Base-by-base conservation (phyloP, 2,113 vertebrate genomes). In the Brachypodius melanocephalos region DNA sequence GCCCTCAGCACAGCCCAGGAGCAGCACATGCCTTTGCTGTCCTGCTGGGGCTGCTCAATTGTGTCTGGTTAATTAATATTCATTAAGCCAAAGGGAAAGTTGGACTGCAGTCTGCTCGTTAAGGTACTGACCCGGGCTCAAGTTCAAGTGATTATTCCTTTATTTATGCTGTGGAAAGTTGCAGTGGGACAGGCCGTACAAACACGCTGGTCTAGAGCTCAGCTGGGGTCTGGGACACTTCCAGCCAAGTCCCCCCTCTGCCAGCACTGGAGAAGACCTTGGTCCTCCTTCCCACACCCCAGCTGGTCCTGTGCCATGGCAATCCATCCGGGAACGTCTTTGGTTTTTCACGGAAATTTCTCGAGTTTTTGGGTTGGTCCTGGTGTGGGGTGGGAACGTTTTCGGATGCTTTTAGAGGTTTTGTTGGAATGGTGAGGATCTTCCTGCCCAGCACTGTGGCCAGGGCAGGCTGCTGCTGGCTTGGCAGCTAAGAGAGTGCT, bases 41-140 rank as follows among this genome's bases (percentile, higher is more conserved):
- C 79, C 74, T 74, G 17, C 73, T 92, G 90, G 88, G 91, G 75
- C 79, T 67, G 67, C 92, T 95, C 88, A 80, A 14, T 88, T 95
- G 76, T 94, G 85, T 88, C 29, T 21, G 48, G 34, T 62, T 92
- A 93, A 97, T 97, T 97, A 96, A 93, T 96, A 93, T 77, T 90
- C 92, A 96, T 95, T 96, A 95, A 95, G 55, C 18, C 8, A 5
- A 97, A 93, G 88, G 75, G 85, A 95, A 95, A 97, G 90, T 71
- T 97, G 96, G 92, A 88, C 12, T 66, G 29, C 59, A 54, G 58
- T 86, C 51, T 92, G 90, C 92, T 96, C 14, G 3, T 94, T 94
- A 96, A 96, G 95, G 94, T 96, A 77, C 82, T 74, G 88, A 58
- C 89, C 67, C 11, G 55, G 95, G 87, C 92, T 77, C 38, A 4